Evolutionary conservation across 2,113 vertebrate species (phyloP).

Genomic region (Podarcis raffonei): DNA sequence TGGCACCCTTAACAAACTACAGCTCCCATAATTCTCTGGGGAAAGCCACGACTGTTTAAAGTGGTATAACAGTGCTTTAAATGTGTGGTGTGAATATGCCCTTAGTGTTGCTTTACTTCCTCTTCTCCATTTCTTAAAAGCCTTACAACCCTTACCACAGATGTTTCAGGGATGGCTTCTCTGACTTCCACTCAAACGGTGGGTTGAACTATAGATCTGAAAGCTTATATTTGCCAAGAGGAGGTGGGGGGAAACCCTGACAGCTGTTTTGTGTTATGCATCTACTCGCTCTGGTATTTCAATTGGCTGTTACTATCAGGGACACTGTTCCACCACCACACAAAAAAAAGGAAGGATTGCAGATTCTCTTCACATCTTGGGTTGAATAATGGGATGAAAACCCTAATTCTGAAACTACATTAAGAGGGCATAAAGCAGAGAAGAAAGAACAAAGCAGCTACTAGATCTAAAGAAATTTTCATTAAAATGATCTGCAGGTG

Average conservation of each 20-base stretch:
- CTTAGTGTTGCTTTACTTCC: conserved; percentile 20
- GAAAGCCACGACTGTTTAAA: no score
- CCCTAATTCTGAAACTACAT: neutral
- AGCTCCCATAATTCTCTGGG: no score
- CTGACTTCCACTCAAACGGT: neutral
- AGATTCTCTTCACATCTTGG: neutral
- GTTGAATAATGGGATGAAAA: conserved; percentile 11
- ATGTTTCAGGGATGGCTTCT: neutral
- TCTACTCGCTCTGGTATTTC: neutral
- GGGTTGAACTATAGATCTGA: neutral
- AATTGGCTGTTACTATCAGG: conserved; percentile 5
- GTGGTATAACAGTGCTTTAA: no score
- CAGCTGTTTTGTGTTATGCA: conserved; percentile 4
- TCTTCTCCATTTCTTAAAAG: neutral
- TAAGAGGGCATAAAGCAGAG: neutral
- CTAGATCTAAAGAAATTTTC: neutral
- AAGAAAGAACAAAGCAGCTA: neutral
- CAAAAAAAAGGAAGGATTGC: neutral
- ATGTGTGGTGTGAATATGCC: no score
- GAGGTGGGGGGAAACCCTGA: neutral
- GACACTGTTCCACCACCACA: neutral
- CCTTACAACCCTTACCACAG: conserved; percentile 13
- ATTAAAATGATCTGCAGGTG: neutral
- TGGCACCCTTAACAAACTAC: no score
- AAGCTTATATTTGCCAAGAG: neutral